Percentiles rank a stretch among this genome's conserved stretches.
phyloP scores from a whole-genome alignment of 2,888 invertebrate genomes.

The Luperina testacea region DNA sequence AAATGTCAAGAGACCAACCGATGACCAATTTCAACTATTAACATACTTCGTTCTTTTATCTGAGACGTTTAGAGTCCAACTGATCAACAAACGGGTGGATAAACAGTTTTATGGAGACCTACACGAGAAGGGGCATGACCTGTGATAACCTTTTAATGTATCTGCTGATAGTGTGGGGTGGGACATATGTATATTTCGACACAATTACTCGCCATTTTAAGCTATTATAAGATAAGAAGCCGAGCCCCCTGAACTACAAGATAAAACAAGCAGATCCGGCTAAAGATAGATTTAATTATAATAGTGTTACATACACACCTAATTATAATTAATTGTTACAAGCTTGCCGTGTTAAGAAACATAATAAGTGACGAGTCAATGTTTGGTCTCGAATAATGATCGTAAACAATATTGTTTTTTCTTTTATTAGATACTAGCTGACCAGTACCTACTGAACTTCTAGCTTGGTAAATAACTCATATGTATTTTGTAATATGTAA shows the following conservation, averaged over 20 bases:
- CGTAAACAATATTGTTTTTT: constrained; percentile 21
- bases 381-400: constrained; percentile 33
- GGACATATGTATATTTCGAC: constrained; percentile 71
- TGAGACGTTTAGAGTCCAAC: constrained; percentile 75
- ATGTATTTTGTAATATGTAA: no score
- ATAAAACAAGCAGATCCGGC: constrained; percentile 43
- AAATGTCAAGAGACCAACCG: constrained; percentile 72
- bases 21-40: constrained; percentile 69
- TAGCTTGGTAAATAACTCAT: no score
- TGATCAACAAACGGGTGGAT: constrained; percentile 74
- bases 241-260: constrained; percentile 79
- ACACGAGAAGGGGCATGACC: constrained; percentile 78
- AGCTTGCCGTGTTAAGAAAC: constrained; percentile 12
- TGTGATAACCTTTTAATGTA: constrained; percentile 74
- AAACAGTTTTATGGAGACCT: constrained; percentile 80
- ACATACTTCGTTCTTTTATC: constrained; percentile 71
- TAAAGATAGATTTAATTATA: constrained; percentile 43
- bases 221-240: constrained; percentile 62
- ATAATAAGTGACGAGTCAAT: constrained; percentile 43
- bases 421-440: background rate
- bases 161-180: constrained; percentile 63
- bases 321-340: constrained; percentile 29
- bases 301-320: constrained; percentile 7
- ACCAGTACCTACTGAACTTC: no score
- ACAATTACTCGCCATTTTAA: constrained; percentile 52